Conservation (phyloP, 2,888 invertebrate species). For the Timema podura region DNA sequence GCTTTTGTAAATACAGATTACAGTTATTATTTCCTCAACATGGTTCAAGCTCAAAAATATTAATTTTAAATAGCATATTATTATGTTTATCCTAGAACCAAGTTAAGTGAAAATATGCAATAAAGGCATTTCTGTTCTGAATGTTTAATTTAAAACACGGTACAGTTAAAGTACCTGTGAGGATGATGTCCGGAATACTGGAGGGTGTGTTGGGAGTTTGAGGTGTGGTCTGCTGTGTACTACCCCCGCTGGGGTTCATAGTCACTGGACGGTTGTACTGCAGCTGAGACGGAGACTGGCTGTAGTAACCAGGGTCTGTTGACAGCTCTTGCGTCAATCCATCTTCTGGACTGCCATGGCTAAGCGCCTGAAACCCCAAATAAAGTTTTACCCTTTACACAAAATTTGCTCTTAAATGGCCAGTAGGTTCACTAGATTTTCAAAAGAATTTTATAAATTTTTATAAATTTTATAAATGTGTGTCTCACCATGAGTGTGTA, state of each 20-base stretch:
- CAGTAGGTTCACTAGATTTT: background rate
- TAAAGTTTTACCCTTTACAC: too few relatives aligned
- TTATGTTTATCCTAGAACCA: too few relatives aligned
- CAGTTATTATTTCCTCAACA: too few relatives aligned
- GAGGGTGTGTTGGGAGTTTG: slow-evolving; percentile 73
- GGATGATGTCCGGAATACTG: slow-evolving; percentile 75
- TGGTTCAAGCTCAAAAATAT: too few relatives aligned
- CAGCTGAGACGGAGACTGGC: slow-evolving; percentile 53
- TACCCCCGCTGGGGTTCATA: slow-evolving; percentile 42
- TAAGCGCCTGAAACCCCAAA: slow-evolving; percentile 31
- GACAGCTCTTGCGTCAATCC: slow-evolving; percentile 45
- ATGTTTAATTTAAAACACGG: too few relatives aligned
- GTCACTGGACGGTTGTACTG: slow-evolving; percentile 48
- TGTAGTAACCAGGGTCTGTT: slow-evolving; percentile 56
- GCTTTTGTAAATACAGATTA: too few relatives aligned
- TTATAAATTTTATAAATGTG: background rate
- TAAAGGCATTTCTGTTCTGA: too few relatives aligned
- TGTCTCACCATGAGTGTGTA: background rate
- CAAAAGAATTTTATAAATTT: background rate
- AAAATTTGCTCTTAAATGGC: background rate
- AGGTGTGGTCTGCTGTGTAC: slow-evolving; percentile 46
- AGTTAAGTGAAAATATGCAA: too few relatives aligned
- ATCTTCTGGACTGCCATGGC: slow-evolving; percentile 31
- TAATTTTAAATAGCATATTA: too few relatives aligned
- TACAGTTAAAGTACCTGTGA: slow-evolving; percentile 61